These are phyloP conservation scores for Zygogramma bicolorata DNA, from an alignment of 2,888 invertebrate species.

Conservation along the genomic window DNA sequence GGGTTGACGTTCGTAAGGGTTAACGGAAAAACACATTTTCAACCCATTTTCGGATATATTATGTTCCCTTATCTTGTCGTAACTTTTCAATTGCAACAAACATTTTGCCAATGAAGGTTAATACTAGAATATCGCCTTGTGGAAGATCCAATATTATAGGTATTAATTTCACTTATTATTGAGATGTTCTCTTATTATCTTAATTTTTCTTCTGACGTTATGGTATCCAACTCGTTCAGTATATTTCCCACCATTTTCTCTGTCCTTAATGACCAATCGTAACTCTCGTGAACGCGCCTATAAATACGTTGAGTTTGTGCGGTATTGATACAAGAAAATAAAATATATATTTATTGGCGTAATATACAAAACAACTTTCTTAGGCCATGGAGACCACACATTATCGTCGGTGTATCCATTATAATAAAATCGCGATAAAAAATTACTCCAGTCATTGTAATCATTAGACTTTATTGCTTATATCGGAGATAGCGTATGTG, in stretches of 20 bases:
- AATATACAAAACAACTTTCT: slow-evolving; percentile 11
- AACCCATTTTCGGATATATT: too few species aligned
- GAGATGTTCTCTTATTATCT: not conserved
- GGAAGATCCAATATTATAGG: too few species aligned
- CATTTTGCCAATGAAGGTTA: too few species aligned
- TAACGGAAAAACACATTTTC: too few species aligned
- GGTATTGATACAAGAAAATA: slow-evolving; percentile 4
- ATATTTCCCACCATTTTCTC: not conserved
- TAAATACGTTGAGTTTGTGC: not conserved
- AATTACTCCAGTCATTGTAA: slow-evolving; percentile 31
- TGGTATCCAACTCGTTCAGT: not conserved
- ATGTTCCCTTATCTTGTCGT: too few species aligned
- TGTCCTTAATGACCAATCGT: not conserved
- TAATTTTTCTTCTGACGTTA: too few species aligned
- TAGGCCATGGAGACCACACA: slow-evolving; percentile 21
- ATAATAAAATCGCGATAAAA: slow-evolving; percentile 32
- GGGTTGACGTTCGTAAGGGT: too few species aligned
- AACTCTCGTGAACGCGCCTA: not conserved
- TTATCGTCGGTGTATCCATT: slow-evolving; percentile 26
- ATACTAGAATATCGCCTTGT: too few species aligned
- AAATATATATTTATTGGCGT: slow-evolving; percentile 14
- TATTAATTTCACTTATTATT: too few species aligned
- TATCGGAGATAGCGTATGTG: slow-evolving; percentile 14
- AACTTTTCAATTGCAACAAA: too few species aligned
- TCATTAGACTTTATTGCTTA: slow-evolving; percentile 30